phyloP scores from a whole-genome alignment of 2,888 invertebrate genomes.

The Agrotis ipsilon region DNA sequence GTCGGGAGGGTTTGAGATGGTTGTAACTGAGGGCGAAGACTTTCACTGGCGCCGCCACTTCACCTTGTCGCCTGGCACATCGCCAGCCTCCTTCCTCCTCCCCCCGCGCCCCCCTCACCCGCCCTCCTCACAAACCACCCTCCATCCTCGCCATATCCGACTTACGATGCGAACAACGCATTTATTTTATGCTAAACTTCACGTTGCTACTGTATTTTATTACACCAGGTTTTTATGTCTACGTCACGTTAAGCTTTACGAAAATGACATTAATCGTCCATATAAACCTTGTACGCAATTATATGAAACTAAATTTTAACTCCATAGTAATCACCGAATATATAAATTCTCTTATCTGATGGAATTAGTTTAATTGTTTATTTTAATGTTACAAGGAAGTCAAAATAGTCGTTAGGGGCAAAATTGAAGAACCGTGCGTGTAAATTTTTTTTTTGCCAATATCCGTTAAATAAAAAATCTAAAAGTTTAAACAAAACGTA shows the following conservation, averaged over 20 bases:
- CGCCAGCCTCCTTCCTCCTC: slow-evolving; percentile 76
- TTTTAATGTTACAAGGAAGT: neutral
- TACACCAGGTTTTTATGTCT: slow-evolving; percentile 36
- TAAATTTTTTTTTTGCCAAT: neutral
- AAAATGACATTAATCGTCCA: slow-evolving; percentile 21
- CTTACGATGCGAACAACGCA: slow-evolving; percentile 63
- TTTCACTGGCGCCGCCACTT: slow-evolving; percentile 88
- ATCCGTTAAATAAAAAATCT: neutral
- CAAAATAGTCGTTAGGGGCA: neutral
- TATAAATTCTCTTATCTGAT: slow-evolving; percentile 23
- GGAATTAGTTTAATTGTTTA: slow-evolving; percentile 31
- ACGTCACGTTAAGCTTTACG: slow-evolving; percentile 28
- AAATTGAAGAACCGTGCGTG: slow-evolving; percentile 3
- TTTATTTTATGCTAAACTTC: slow-evolving; percentile 70
- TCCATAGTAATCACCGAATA: slow-evolving; percentile 24
- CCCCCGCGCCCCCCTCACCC: slow-evolving; percentile 26
- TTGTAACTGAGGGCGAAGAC: slow-evolving; percentile 72
- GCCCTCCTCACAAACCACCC: slow-evolving; percentile 42
- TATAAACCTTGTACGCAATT: slow-evolving; percentile 31
- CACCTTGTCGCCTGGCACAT: slow-evolving; percentile 86
- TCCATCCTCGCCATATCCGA: slow-evolving; percentile 39
- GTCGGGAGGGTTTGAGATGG: slow-evolving; percentile 58
- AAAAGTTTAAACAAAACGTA: neutral
- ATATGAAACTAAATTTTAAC: slow-evolving; percentile 47
- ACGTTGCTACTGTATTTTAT: slow-evolving; percentile 63